Evolutionary conservation across 2,113 vertebrate species (phyloP), one percentile per base, ranked within the genome.

Genomic region (Petaurus breviceps): DNA sequence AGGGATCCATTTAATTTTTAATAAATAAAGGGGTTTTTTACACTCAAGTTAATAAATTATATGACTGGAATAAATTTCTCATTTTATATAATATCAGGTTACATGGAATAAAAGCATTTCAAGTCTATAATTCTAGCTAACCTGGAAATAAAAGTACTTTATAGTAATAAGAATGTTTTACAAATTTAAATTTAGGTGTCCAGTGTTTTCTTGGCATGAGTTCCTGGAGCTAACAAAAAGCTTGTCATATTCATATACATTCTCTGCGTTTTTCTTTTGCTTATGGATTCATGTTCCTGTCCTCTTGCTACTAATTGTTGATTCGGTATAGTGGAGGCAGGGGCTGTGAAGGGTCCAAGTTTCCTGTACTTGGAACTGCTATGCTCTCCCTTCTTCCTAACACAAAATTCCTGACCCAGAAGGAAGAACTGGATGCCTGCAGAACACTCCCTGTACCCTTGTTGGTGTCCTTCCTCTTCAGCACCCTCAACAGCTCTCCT

Each of bases 201-300:
- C 97, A 95, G 28, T 94, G 57, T 95, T 98, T 96, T 97, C 98
- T 97, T 97, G 97, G 98, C 96, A 95, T 95, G 97, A 98, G 97
- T 98, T 98, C 97, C 96, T 92, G 46, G 95, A 95, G 95, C 96
- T 98, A 97, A 97, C 47, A 97, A 92, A 98, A 50, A 97, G 93
- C 97, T 96, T 96, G 96, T 96, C 97, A 98, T 98, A 97, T 98
- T 91, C 97, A 97, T 25, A 97, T n/a, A 97, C 98, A 98, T 28
- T 93, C 92, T 97, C 90, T 92, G 0, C 22, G 94, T 96, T 91
- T 96, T 93, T 94, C 91, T 90, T 91, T 93, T 12, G 49, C 46
- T 12, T 5, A 50, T n/a, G 90, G 90, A 46, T 94, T 95, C 93
- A 3, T 28, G 91, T 91, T 90, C 92, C 96, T 24, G 50, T 50